Base-by-base conservation (phyloP, 2,888 invertebrate species). In the Phalangium opilio region DNA sequence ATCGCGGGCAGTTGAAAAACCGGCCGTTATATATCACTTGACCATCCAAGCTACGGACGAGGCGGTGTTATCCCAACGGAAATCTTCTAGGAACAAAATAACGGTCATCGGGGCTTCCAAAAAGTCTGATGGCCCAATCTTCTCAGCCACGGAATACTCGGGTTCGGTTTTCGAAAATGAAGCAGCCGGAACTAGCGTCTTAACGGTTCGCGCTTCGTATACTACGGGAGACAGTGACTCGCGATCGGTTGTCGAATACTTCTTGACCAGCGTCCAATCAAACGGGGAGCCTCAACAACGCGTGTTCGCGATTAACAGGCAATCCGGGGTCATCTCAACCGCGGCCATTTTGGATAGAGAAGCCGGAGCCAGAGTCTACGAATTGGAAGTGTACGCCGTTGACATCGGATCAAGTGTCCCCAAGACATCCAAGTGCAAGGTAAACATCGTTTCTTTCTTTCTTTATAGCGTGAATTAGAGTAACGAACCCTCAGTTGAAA, bases 1-100 rank as follows among this genome's bases (percentile, higher is more conserved):
- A 35, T 59, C 58, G 12, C 56, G 60, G 34, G 59, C 62, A 8
- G 57, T 69, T 7, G 66, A 68, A 48, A 44, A 50, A 41, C 54
- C 53, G 14, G 41, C 48, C 12, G 50, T 55, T 0, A 40, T 50
- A 11, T 87, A 86, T 70, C 80, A 81, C 59, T 70, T 90, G 38
- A 81, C 83, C 0, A 77, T 90, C 40, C 79, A 85, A 60, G 90
- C 89, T 3, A 86, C 87, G 8, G 90, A 90, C 65, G 89, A 89
- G 64, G 90, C 89, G 1, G 86, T 85, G 2, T 79, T 87, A 61
- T 80, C 81, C 57, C 87, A 87, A 64, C 75, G 87, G 51, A 79
- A 81, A 66, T 84, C 83, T 52, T 81, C 85, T 2, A 87, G 90
- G 64, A 80, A 84, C 1, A 84, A 85, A 63, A 72, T 90, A 41